Percentiles rank a stretch among this genome's conserved stretches.
These are phyloP conservation scores for Lagothrix lagotricha DNA, from an alignment of 2,797 vertebrate genomes.

Conservation along the genomic window DNA sequence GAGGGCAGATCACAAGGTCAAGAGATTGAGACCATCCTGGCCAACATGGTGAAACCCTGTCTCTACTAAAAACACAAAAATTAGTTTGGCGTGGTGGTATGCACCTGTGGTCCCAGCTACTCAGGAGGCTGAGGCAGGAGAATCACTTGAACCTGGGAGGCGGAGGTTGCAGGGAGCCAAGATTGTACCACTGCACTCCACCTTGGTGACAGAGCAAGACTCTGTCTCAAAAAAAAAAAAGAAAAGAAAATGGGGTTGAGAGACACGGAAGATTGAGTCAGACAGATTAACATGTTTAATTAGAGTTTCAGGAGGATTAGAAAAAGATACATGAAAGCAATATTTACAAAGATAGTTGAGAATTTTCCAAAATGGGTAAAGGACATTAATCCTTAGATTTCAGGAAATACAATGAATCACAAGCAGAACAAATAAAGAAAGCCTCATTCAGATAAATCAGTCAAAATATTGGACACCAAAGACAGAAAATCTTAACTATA, in stretches of 20 bases:
- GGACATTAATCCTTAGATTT: not conserved
- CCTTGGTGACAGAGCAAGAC: not conserved
- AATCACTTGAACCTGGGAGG: not conserved
- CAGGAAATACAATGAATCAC: not conserved
- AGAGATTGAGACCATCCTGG: not conserved
- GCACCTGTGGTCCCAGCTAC: not conserved
- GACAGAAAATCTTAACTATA: not conserved
- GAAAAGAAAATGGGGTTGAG: not conserved
- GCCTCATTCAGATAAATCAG: not conserved
- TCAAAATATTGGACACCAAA: not conserved
- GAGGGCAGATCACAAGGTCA: not conserved
- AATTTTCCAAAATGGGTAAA: not conserved
- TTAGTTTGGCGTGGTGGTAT: not conserved
- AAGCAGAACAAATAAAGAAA: slow-evolving; percentile 2
- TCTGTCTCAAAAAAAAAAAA: not conserved
- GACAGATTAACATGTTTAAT: not conserved
- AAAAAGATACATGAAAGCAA: not conserved
- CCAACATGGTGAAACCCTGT: not conserved
- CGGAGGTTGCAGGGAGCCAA: not conserved
- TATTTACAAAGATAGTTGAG: not conserved
- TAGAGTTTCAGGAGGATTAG: not conserved
- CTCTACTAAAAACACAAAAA: not conserved
- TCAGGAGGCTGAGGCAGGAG: not conserved
- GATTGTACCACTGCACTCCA: not conserved
- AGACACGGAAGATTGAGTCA: not conserved